Percentiles rank a stretch among this genome's conserved stretches.
Evolutionary conservation across 2,888 invertebrate genomes (phyloP).

Genomic region (Boloria selene): DNA sequence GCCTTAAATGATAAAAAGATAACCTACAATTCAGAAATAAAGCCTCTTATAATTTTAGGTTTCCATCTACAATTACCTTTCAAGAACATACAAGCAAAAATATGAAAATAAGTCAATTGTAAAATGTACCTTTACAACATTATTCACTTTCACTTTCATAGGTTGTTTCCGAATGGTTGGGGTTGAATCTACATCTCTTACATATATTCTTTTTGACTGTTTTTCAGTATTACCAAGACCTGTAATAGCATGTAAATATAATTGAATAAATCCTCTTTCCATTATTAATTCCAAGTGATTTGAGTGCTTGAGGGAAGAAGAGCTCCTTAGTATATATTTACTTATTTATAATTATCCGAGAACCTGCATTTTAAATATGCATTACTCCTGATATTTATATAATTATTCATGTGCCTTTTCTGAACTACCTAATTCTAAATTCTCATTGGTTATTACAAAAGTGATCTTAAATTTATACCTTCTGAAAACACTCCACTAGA

Average conservation of each 20-base stretch:
- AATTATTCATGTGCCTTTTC: neutral
- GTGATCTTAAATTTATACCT: slow-evolving; percentile 53
- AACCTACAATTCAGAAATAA: no score
- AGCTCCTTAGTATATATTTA: neutral
- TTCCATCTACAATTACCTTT: no score
- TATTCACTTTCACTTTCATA: slow-evolving; percentile 69
- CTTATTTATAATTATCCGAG: neutral
- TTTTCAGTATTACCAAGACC: slow-evolving; percentile 66
- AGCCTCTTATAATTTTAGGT: no score
- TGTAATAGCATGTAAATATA: slow-evolving; percentile 41
- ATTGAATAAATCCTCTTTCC: no score
- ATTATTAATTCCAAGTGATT: neutral
- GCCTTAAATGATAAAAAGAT: no score
- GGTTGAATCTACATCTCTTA: slow-evolving; percentile 53
- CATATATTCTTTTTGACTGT: slow-evolving; percentile 54
- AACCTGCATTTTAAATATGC: neutral
- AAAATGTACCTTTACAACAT: slow-evolving; percentile 65
- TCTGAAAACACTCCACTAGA: slow-evolving; percentile 77
- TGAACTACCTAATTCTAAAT: neutral
- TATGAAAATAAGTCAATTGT: neutral
- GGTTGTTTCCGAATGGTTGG: slow-evolving; percentile 64
- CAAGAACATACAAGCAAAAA: no score
- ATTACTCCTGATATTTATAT: no score
- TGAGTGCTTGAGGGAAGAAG: neutral
- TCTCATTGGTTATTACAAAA: no score